Base-by-base conservation (phyloP, 2,113 vertebrate genomes). In the Pelvicachromis taeniatus region DNA sequence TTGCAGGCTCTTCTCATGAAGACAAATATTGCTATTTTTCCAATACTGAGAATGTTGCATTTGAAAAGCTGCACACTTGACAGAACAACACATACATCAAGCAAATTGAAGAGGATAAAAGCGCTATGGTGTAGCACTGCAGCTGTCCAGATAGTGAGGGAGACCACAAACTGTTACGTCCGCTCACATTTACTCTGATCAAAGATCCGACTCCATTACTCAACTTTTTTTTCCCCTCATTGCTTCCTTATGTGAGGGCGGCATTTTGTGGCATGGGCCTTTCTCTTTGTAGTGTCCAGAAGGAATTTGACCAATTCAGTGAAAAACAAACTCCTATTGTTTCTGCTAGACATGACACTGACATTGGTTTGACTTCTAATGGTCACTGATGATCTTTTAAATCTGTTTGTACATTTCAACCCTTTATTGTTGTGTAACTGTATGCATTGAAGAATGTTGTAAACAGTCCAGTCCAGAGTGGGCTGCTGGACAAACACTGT, bases 101-200 rank as follows among this genome's bases (percentile, higher is more conserved):
- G 82, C 65, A 91, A 82, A 89, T 77, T 83, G 53, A 90, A 82
- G 79, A 85, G 87, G 88, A 92, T 91, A 79, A 91, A 91, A 89
- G 81, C 7, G 1, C 87, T 23, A n/a, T 29, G 88, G 84, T 54
- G 88, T 81, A 85, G 80, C 68, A n/a, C 86, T 81, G 33, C 78
- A 86, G 89, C 85, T 83, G 89, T 90, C 90, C 87, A 92, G 91
- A 93, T 92, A 92, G 86, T 10, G 91, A 91, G 85, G 68, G 80
- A 92, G 90, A 91, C 91, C 88, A 56, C 94, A 92, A 90, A 93
- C 91, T 93, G 90, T 89, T 91, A 90, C 3, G 91, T 94, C 91
- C 35, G 21, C 86, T 93, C 89, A 93, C 80, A 94, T 94, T 94
- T 92, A 90, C 90, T 87, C 63, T 87, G 91, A 94, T 94, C 92